A percentile compares a stretch with the other conserved stretches of the same genome.
These are phyloP conservation scores for Azemiops feae DNA, from an alignment of 2,113 vertebrate genomes.

Conservation along the genomic window DNA sequence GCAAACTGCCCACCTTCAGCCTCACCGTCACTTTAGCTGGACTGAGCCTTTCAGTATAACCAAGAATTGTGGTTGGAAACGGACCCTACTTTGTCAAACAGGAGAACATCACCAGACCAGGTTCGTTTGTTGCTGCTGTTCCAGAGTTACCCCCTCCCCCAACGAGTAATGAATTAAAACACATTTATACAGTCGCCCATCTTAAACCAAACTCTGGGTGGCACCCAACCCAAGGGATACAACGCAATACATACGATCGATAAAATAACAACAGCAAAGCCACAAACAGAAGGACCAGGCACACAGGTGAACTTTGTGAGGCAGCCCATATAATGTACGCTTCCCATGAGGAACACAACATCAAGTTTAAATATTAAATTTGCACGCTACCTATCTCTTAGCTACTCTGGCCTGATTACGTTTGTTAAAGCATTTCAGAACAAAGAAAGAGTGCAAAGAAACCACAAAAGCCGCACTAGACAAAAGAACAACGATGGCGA, in stretches of 20 bases:
- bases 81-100: neutral
- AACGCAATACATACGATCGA: neutral
- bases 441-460: neutral
- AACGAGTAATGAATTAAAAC: neutral
- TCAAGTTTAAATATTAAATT: neutral
- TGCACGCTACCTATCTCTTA: no score
- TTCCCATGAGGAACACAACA: neutral
- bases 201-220: neutral
- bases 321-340: neutral
- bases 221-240: neutral
- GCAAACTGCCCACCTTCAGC: neutral
- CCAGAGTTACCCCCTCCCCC: no score
- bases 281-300: neutral
- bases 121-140: neutral
- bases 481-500: neutral
- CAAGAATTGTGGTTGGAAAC: neutral
- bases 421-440: neutral
- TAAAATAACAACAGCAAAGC: neutral
- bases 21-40: neutral
- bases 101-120: neutral
- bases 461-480: neutral
- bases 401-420: neutral
- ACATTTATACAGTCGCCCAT: neutral
- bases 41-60: neutral
- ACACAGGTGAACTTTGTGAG: neutral